Evolutionary conservation across 2,888 invertebrate species (phyloP).

Genomic region (Drosophila colorata): DNA sequence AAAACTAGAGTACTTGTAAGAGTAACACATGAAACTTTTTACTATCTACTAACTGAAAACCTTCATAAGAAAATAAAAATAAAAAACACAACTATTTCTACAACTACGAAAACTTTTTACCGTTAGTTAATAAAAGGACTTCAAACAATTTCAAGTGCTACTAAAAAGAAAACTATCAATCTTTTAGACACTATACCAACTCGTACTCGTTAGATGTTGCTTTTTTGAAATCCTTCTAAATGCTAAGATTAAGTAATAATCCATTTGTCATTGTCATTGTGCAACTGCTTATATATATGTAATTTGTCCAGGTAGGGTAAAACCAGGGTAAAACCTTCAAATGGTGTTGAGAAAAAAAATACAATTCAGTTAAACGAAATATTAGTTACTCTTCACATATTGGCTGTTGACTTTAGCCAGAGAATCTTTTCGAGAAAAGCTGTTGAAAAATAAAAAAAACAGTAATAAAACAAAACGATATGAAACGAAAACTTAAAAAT

Average conservation of each 20-base stretch:
- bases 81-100: slow-evolving; percentile 33
- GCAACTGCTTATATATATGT: slow-evolving; percentile 31
- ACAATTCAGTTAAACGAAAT: slow-evolving; percentile 29
- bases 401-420: slow-evolving; percentile 63
- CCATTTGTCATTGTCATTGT: slow-evolving; percentile 46
- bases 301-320: slow-evolving; percentile 61
- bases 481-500: slow-evolving; percentile 57
- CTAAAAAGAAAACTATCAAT: slow-evolving; percentile 17
- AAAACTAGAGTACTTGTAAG: slow-evolving; percentile 44
- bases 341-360: slow-evolving; percentile 8
- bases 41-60: slow-evolving; percentile 23
- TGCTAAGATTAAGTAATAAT: slow-evolving; percentile 30
- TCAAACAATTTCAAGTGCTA: slow-evolving; percentile 20
- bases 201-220: slow-evolving; percentile 16
- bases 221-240: slow-evolving; percentile 12
- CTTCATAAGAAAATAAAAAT: not conserved
- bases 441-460: slow-evolving; percentile 34
- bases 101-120: slow-evolving; percentile 46
- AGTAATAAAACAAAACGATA: slow-evolving; percentile 27
- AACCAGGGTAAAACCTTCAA: slow-evolving; percentile 58
- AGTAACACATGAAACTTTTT: slow-evolving; percentile 48
- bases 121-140: slow-evolving; percentile 35
- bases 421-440: slow-evolving; percentile 23
- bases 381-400: slow-evolving; percentile 47
- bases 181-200: slow-evolving; percentile 12